These are phyloP conservation scores for Camponotus vicinus DNA, from an alignment of 1,140 invertebrate species.

Conservation along the genomic window DNA sequence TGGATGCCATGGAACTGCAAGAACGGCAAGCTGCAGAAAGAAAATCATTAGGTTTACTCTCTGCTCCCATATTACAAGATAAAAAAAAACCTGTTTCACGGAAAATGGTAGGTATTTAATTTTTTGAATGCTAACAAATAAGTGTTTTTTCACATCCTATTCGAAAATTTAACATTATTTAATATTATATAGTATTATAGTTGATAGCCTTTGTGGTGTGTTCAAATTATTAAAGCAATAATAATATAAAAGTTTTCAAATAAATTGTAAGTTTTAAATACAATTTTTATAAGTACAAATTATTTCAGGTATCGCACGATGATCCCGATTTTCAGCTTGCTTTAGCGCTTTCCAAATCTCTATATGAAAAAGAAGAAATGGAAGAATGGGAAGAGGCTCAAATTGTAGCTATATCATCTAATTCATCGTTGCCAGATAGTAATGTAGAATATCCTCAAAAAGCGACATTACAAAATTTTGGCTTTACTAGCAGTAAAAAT, in stretches of 20 bases:
- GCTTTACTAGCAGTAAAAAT: slow-evolving; percentile 79
- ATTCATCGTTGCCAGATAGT: slow-evolving; percentile 66
- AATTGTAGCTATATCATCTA: slow-evolving; percentile 66
- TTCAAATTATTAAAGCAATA: background rate
- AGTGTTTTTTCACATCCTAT: background rate
- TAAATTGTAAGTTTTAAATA: slow-evolving; percentile 8
- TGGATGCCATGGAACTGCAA: slow-evolving; percentile 84
- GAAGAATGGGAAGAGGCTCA: slow-evolving; percentile 80
- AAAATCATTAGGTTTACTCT: slow-evolving; percentile 83
- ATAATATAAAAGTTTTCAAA: slow-evolving; percentile 3
- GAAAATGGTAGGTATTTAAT: slow-evolving; percentile 74
- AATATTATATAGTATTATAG: no score
- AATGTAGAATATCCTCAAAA: slow-evolving; percentile 35
- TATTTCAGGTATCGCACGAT: slow-evolving; percentile 73
- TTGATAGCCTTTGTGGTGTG: background rate
- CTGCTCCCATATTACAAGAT: slow-evolving; percentile 78
- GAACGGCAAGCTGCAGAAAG: slow-evolving; percentile 85
- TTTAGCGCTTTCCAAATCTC: slow-evolving; percentile 85
- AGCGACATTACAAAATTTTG: slow-evolving; percentile 79
- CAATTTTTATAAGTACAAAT: background rate
- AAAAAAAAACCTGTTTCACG: slow-evolving; percentile 72
- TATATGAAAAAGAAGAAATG: slow-evolving; percentile 83
- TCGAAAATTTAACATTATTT: no score
- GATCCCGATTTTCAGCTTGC: slow-evolving; percentile 85
- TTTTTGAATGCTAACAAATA: background rate